Evolutionary conservation across 1,140 invertebrate species (phyloP), one percentile per base, ranked within the genome.

Genomic region (Oedothorax gibbosus): DNA sequence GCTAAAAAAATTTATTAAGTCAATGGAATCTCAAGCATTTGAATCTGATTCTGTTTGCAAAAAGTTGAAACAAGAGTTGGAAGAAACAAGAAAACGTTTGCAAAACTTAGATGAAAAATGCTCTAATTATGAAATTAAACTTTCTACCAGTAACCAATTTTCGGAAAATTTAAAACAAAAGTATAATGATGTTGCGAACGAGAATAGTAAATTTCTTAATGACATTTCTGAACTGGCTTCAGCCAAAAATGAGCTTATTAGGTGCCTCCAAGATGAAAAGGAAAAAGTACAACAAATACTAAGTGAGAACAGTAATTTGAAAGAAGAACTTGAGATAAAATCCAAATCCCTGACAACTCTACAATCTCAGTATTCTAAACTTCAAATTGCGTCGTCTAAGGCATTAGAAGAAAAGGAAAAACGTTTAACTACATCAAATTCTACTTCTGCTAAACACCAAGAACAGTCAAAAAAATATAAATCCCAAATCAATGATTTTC

Each of bases 91-190:
- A 65, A 49, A 64, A 15, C 10, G 54, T 9, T 53, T 82, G 4
- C 11, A 60, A 21, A 35, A 82, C 15, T 9, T 73, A 7, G n/a
- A 82, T 11, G 14, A 9, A 53, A 82, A 73, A 82, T 73, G 68
- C 12, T 9, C 18, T 14, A 20, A 53, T 11, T 73, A 73, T 73
- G 69, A 82, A 65, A 51, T 35, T 35, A 35, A 35, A 35, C 35
- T 35, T 35, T 35, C 35, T 2, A 35, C 1, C 35, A 35, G 35
- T 5, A 35, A 35, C 5, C 35, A 35, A 35, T 35, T 35, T 35
- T 35, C 35, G 35, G 35, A 35, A 35, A 35, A 35, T 35, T 35
- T 35, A 35, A 35, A 35, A 35, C 2, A 35, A 35, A 35, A 35
- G 35, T 35, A 35, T 35, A 35, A 35, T 35, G 35, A 5, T 35